These are phyloP conservation scores for Halcyon smyrnensis DNA, from an alignment of 2,797 vertebrate species.

Conservation along the genomic window DNA sequence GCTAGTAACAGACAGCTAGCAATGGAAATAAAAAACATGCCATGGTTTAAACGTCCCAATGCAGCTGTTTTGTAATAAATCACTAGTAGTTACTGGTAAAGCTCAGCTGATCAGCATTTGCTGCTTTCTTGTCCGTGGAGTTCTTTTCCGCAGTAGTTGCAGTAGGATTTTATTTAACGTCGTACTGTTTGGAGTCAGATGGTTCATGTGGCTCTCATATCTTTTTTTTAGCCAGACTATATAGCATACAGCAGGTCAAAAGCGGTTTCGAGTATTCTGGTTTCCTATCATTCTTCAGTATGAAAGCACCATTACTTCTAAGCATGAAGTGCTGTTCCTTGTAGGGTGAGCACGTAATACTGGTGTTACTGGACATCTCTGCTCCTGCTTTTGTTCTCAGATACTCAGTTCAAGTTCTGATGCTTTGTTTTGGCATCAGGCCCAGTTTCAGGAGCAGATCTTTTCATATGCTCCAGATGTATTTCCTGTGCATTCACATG, in stretches of 20 bases:
- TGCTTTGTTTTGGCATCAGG: neutral
- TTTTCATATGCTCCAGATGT: neutral
- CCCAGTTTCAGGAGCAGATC: neutral
- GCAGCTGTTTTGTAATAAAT: constrained; percentile 51
- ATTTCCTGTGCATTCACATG: neutral
- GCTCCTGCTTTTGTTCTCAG: neutral
- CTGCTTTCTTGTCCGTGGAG: neutral
- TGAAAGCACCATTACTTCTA: neutral
- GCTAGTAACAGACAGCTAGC: neutral
- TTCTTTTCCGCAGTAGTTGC: neutral
- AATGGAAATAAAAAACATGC: neutral
- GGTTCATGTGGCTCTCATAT: neutral
- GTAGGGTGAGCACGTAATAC: neutral
- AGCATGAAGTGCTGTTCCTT: neutral
- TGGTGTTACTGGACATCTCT: neutral
- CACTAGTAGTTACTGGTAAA: neutral
- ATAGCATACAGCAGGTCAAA: neutral
- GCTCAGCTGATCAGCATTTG: neutral
- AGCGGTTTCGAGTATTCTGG: neutral
- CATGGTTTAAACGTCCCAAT: neutral
- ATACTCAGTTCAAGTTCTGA: neutral
- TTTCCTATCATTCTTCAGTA: neutral
- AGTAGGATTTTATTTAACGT: neutral
- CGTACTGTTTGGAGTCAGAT: neutral
- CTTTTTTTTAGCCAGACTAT: neutral